These are phyloP conservation scores for Hypomesus transpacificus DNA, from an alignment of 2,113 vertebrate species.

Conservation along the genomic window DNA sequence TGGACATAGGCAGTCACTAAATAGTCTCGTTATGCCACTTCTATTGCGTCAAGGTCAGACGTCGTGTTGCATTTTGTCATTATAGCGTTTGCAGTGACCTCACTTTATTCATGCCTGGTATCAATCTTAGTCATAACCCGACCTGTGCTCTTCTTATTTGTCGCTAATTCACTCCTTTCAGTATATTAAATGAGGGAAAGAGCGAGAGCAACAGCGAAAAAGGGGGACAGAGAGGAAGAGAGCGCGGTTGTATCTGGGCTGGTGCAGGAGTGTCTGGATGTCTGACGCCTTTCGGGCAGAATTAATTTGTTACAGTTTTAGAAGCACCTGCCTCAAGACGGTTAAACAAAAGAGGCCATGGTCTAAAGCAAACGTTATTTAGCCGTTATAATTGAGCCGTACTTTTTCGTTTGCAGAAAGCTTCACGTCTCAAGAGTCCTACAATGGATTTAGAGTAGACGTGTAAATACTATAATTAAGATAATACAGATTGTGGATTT, in stretches of 20 bases:
- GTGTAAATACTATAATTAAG: conserved; percentile 66
- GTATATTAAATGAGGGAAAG: too few species aligned
- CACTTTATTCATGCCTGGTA: conserved; percentile 39
- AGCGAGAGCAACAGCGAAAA: not conserved
- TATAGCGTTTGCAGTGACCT: conserved; percentile 41
- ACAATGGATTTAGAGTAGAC: conserved; percentile 48
- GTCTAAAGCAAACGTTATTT: conserved; percentile 20
- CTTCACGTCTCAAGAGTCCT: conserved; percentile 12
- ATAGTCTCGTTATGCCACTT: conserved; percentile 70
- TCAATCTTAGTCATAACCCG: conserved; percentile 38
- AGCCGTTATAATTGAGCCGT: conserved; percentile 22
- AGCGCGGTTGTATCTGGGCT: conserved; percentile 39
- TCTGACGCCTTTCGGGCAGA: conserved; percentile 54
- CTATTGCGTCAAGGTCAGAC: conserved; percentile 67
- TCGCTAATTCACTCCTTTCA: conserved; percentile 15
- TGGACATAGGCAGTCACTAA: conserved; percentile 43
- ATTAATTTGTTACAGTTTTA: conserved; percentile 29
- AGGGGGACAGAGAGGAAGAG: not conserved
- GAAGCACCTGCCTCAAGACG: conserved; percentile 13
- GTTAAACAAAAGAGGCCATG: conserved; percentile 26
- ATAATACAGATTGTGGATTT: conserved; percentile 48
- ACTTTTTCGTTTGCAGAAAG: conserved; percentile 4
- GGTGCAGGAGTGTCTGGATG: conserved; percentile 50
- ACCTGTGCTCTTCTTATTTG: conserved; percentile 12
- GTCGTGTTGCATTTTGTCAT: conserved; percentile 43